phyloP scores from a whole-genome alignment of 2,888 invertebrate genomes.

The Blastobasis adustella region DNA sequence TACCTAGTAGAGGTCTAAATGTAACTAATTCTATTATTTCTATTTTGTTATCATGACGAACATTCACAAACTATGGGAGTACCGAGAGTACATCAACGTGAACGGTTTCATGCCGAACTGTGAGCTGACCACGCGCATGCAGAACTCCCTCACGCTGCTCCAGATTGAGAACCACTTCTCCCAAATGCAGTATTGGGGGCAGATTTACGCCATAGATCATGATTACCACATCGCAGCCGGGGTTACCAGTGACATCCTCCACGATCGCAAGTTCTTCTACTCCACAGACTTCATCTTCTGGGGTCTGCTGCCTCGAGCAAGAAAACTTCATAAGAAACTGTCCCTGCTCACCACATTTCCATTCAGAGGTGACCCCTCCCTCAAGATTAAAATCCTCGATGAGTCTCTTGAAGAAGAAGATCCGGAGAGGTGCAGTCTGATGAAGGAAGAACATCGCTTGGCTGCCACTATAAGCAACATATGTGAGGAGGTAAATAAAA shows the following conservation, averaged over 20 bases:
- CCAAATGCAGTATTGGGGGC: constrained; percentile 90
- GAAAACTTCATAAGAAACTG: constrained; percentile 57
- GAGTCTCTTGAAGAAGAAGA: constrained; percentile 53
- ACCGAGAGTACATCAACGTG: constrained; percentile 57
- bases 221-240: constrained; percentile 92
- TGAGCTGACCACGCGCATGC: constrained; percentile 82
- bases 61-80: constrained; percentile 64
- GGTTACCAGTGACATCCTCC: constrained; percentile 82
- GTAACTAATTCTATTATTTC: no score
- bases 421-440: constrained; percentile 57
- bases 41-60: constrained; percentile 23
- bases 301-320: constrained; percentile 65
- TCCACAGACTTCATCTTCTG: constrained; percentile 82
- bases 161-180: constrained; percentile 90
- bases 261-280: constrained; percentile 85
- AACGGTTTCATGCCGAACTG: constrained; percentile 82
- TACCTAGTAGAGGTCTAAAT: no score
- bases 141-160: constrained; percentile 85
- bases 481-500: constrained; percentile 70
- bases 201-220: constrained; percentile 81
- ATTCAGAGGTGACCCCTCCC: constrained; percentile 68
- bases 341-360: constrained; percentile 58
- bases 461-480: constrained; percentile 82
- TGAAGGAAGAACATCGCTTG: constrained; percentile 88
- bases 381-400: constrained; percentile 65